phyloP scores from a whole-genome alignment of 2,113 vertebrate genomes.

The Hucho hucho region DNA sequence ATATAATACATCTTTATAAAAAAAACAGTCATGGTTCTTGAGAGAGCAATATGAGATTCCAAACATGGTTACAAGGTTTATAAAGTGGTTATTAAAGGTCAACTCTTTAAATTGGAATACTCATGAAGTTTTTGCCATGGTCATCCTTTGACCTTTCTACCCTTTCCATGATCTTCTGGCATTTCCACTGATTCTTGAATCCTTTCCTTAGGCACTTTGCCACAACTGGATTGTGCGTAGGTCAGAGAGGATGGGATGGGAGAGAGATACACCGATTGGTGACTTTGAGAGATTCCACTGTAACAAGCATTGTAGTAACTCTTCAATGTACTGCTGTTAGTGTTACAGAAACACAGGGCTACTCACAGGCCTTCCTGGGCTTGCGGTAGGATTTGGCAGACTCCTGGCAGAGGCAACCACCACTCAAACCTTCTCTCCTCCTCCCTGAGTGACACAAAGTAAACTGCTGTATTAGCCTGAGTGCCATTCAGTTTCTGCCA shows the following conservation, averaged over 20 bases:
- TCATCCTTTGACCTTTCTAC: neutral
- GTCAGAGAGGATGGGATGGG: neutral
- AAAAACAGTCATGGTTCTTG: neutral
- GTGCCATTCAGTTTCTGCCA: too few species aligned
- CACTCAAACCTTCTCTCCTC: neutral
- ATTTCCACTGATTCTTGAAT: neutral
- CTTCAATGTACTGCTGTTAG: too few species aligned
- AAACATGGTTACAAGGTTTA: too few species aligned
- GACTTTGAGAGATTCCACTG: neutral
- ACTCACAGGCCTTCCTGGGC: slow-evolving; percentile 26
- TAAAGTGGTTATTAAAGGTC: neutral
- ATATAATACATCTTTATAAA: neutral
- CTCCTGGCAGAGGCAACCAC: neutral
- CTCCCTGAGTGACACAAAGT: slow-evolving; percentile 21
- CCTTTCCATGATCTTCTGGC: neutral
- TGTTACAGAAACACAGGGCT: too few species aligned
- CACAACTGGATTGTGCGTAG: slow-evolving; percentile 3
- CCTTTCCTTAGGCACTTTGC: neutral
- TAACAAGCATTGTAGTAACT: neutral
- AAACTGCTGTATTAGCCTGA: neutral
- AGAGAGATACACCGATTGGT: neutral
- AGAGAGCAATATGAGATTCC: neutral
- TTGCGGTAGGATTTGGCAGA: neutral
- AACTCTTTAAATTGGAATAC: neutral
- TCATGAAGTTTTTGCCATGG: neutral